Base-by-base conservation (phyloP, 2,888 invertebrate genomes). In the Salticus scenicus region DNA sequence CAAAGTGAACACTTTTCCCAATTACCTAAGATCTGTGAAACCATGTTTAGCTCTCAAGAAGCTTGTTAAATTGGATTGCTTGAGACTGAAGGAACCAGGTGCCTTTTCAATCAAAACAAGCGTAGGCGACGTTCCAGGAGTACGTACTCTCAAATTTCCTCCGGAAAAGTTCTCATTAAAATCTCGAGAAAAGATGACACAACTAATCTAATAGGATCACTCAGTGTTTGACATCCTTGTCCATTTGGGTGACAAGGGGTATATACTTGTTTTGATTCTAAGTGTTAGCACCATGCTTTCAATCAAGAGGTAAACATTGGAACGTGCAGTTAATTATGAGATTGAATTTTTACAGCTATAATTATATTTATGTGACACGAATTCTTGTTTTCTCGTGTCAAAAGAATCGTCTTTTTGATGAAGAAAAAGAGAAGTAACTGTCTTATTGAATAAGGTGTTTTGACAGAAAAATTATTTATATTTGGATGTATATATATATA, bases 221-320 rank as follows among this genome's bases (percentile, higher is more conserved):
- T 1, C 57, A 5, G 24, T 57, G 47, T 74, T 70, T 81, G 81
- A 74, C 67, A 51, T 74, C 57, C 41, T 74, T 74, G 81, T 81
- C 81, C 72, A 20, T 33, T 28, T 33, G 31, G 14, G 63, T 69
- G 74, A 57, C 28, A 17, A 47, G 14, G 57, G 47, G 31, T 37
- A 24, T 37, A 12, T 67, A 47, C 74, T 81, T 81, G 73, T 74
- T 81, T 81, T 81, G 81, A 81, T 74, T 81, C 31, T 28, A 66
- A 51, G 72, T 37, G 37, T 33, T 37, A 33, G 24, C 37, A 24
- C 37, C 31, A 30, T 64, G 69, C 41, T 7, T 37, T 24, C 17
- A 17, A 20, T 1, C 14, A 2, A 5, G 31, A 31, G 24, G 31
- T 14, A 30, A 17, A 27, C 24, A 30, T 30, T 17, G 41, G 24